Percentiles rank a stretch among this genome's conserved stretches.
These are phyloP conservation scores for Etheostoma cragini DNA, from an alignment of 2,113 vertebrate genomes.

Conservation along the genomic window DNA sequence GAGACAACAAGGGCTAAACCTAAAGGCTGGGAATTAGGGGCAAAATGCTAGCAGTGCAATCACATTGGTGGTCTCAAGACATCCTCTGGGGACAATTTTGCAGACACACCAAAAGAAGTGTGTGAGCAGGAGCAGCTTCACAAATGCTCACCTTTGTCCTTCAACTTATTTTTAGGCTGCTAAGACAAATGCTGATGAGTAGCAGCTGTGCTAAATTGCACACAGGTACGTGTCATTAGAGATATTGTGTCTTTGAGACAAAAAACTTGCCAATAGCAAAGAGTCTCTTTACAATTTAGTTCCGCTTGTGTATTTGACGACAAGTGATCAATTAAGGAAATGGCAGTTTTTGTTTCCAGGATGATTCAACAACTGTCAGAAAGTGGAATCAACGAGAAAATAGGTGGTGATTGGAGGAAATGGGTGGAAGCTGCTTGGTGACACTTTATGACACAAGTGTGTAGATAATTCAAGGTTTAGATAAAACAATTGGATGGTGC, in stretches of 20 bases:
- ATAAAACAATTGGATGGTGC: not conserved
- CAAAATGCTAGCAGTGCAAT: conserved; percentile 24
- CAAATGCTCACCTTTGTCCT: conserved; percentile 65
- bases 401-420: not conserved
- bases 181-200: conserved; percentile 39
- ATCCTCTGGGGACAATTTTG: conserved; percentile 52
- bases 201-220: conserved; percentile 54
- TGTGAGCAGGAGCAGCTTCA: conserved; percentile 1
- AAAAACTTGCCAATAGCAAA: conserved; percentile 9
- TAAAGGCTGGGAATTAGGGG: not conserved
- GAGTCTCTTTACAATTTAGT: not conserved
- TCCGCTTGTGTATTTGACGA: not conserved
- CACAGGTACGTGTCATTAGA: conserved; percentile 41
- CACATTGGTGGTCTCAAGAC: conserved; percentile 40
- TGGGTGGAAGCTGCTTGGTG: not conserved
- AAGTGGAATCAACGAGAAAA: too few species aligned
- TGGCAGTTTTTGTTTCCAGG: not conserved
- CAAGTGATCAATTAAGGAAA: not conserved
- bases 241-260: conserved; percentile 16
- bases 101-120: conserved; percentile 28
- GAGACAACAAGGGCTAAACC: not conserved
- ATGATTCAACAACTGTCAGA: not conserved
- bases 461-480: not conserved
- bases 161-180: conserved; percentile 2
- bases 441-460: not conserved